These are phyloP conservation scores for Parnassius apollo DNA, from an alignment of 2,888 invertebrate genomes.

Conservation along the genomic window DNA sequence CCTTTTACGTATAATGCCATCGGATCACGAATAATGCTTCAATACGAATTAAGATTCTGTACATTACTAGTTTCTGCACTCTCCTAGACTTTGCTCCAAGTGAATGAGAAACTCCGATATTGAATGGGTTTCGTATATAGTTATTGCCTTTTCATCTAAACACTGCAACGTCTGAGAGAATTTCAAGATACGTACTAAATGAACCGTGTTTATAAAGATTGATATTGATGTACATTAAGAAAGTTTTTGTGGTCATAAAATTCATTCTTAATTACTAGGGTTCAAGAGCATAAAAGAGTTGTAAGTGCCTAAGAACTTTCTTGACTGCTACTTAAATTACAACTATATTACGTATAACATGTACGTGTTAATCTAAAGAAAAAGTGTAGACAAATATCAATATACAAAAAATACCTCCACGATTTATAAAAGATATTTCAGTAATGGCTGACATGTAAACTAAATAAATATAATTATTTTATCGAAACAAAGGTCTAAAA, in stretches of 20 bases:
- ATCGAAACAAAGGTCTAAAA: conserved; percentile 7
- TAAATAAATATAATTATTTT: conserved; percentile 15
- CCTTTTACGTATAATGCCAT: conserved; percentile 24
- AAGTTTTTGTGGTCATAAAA: not conserved
- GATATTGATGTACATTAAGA: not conserved
- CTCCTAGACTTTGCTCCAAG: conserved; percentile 19
- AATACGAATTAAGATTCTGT: conserved; percentile 27
- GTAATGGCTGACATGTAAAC: not conserved
- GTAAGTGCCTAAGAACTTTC: too few relatives aligned
- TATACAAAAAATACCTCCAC: not conserved
- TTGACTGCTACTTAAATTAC: too few relatives aligned
- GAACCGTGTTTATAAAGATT: conserved; percentile 5
- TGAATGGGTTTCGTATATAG: conserved; percentile 26
- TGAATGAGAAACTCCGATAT: conserved; percentile 24
- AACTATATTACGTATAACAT: too few relatives aligned
- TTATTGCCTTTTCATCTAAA: conserved; percentile 22
- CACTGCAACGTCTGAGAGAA: conserved; percentile 17
- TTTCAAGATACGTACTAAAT: conserved; percentile 6
- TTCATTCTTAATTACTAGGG: too few relatives aligned
- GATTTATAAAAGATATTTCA: conserved; percentile 1
- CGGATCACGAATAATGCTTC: conserved; percentile 22
- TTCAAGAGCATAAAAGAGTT: too few relatives aligned
- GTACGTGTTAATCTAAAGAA: too few relatives aligned
- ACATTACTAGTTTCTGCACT: conserved; percentile 24
- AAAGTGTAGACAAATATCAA: too few relatives aligned